Evolutionary conservation across 1,140 invertebrate species (phyloP), one percentile per base, ranked within the genome.

Genomic region (Adoxophyes honmai): DNA sequence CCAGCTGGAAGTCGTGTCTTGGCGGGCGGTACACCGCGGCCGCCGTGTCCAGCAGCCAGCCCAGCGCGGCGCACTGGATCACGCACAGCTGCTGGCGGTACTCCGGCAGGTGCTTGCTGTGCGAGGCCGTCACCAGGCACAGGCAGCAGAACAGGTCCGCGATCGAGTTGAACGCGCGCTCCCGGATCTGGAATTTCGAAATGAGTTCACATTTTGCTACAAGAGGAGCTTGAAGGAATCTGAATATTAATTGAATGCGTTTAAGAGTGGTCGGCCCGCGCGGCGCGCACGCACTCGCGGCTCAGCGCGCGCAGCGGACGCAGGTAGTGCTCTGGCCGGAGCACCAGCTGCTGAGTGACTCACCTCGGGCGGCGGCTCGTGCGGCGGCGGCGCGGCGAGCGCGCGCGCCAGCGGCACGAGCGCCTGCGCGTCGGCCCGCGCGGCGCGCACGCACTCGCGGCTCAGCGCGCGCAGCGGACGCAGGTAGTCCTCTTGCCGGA

Each of bases 401-500:
- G 77, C 78, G 11, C 73, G 69, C 18, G 82, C 81, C 34, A 87
- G 74, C 57, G 79, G 73, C 60, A 78, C 66, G 44, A 86, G 68
- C 35, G 84, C 84, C 36, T 68, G 67, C 8, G 78, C 75, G 52
- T 86, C 83, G 0, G 82, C 76, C 2, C 84, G 73, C n/a, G 84
- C 79, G 18, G 95, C 93, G 8, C 97, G 92, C 39, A 96, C 94
- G 48, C 97, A 95, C 90, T 99, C 98, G 48, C 98, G 90, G 3
- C 97, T 89, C 34, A 99, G 89, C n/a, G 94, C 93, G n/a, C 97
- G 91, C 44, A 99, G 80, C 9, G 96, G 94, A 6, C 96, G 91
- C 9, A 98, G 86, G 83, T 96, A 98, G 86, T 99, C 98, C 66
- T 99, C 98, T 14, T 95, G 92, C 60, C 96, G 96, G 57, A 95